Percentiles rank a stretch among this genome's conserved stretches.
Evolutionary conservation across 2,113 vertebrate genomes (phyloP).

Genomic region (Odobenus rosmarus): DNA sequence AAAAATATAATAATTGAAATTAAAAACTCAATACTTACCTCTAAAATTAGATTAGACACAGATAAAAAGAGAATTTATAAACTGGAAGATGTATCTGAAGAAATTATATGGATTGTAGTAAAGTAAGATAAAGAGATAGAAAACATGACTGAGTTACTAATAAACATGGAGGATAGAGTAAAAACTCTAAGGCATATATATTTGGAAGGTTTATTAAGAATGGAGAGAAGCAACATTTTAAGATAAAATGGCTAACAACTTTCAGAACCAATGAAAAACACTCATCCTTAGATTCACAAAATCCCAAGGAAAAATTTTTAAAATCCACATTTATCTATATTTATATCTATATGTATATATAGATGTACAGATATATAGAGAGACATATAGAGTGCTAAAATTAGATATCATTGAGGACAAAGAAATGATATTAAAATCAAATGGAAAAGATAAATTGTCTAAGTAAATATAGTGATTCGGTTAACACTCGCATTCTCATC

Average conservation of each 20-base stretch:
- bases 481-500: not conserved
- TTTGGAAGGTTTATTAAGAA: not conserved
- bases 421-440: not conserved
- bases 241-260: not conserved
- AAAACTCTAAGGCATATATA: not conserved
- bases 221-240: not conserved
- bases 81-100: not conserved
- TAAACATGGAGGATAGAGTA: not conserved
- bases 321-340: not conserved
- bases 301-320: not conserved
- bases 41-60: not conserved
- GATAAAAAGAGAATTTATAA: constrained; percentile 27
- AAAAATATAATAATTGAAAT: not conserved
- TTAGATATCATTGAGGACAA: not conserved
- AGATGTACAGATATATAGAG: not conserved
- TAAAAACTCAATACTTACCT: not conserved
- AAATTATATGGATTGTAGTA: not conserved
- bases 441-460: not conserved
- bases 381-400: not conserved
- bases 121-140: not conserved
- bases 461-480: not conserved
- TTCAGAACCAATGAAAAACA: not conserved
- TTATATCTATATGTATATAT: not conserved
- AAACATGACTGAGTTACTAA: not conserved
- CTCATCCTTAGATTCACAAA: not conserved